Percentiles rank a stretch among this genome's conserved stretches.
Conservation (phyloP, 2,113 vertebrate species). For the Platysternon megacephalum region DNA sequence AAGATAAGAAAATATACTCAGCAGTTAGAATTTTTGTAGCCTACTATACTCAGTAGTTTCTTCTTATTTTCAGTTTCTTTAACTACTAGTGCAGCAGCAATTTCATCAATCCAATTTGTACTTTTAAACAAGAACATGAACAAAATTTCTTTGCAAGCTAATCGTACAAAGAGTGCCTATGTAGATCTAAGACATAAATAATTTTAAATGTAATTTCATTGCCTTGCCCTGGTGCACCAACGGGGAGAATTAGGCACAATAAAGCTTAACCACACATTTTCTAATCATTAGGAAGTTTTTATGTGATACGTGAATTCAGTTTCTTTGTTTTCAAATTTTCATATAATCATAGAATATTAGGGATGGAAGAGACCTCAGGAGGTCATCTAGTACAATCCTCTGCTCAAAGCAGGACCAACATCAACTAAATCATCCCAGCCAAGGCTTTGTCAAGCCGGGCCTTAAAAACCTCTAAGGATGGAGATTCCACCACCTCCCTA, state of each 20-base stretch:
- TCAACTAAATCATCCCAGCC: too few relatives aligned
- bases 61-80: slow-evolving; percentile 40
- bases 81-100: slow-evolving; percentile 29
- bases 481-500: too few relatives aligned
- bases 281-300: background rate
- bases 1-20: slow-evolving; percentile 1
- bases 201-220: background rate
- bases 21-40: background rate
- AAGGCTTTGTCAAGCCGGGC: too few relatives aligned
- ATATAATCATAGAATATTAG: too few relatives aligned
- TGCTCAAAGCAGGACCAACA: too few relatives aligned
- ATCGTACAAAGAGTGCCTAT: background rate
- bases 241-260: background rate
- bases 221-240: background rate
- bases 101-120: slow-evolving; percentile 14
- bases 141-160: background rate
- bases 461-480: too few relatives aligned
- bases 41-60: background rate
- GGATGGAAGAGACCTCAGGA: too few relatives aligned
- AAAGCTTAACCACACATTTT: background rate
- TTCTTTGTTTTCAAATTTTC: background rate
- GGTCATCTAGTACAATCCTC: too few relatives aligned
- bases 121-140: slow-evolving; percentile 16
- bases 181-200: background rate
- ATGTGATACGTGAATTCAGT: background rate